Percentiles rank a stretch among this genome's conserved stretches.
These are phyloP conservation scores for Caenorhabditis tropicalis DNA, from an alignment of 1,140 invertebrate species.

Conservation along the genomic window DNA sequence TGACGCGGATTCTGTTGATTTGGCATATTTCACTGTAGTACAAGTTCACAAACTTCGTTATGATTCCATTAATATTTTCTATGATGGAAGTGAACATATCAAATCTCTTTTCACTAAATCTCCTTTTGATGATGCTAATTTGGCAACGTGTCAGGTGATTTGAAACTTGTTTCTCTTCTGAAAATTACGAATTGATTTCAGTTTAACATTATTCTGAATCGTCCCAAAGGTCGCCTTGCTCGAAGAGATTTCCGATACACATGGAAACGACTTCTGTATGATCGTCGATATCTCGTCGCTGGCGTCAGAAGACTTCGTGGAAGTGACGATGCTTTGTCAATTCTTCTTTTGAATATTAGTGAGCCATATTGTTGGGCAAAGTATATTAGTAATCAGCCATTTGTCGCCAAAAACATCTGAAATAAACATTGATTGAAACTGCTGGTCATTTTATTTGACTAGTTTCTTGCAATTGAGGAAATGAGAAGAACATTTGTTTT, in stretches of 20 bases:
- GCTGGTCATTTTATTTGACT: neutral
- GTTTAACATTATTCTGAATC: neutral
- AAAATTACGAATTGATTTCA: neutral
- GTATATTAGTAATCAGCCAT: conserved; percentile 23
- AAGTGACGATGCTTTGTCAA: neutral
- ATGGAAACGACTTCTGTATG: neutral
- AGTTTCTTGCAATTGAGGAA: neutral
- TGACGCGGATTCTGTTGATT: conserved; percentile 5
- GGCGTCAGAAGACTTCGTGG: neutral
- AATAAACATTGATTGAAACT: neutral
- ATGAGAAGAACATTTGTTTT: neutral
- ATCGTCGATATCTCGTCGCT: neutral
- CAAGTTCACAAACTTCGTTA: conserved; percentile 33
- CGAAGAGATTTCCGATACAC: neutral
- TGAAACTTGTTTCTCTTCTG: neutral
- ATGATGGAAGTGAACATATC: conserved; percentile 23
- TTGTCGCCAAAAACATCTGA: neutral
- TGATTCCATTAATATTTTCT: conserved; percentile 23
- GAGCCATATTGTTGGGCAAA: conserved; percentile 28
- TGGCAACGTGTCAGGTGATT: conserved; percentile 15
- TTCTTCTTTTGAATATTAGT: conserved; percentile 30
- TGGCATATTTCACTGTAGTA: conserved; percentile 1
- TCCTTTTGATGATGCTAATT: conserved; percentile 8
- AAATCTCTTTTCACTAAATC: neutral
- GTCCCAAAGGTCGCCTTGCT: neutral